These are phyloP conservation scores for Hyaena hyaena DNA, from an alignment of 2,113 vertebrate genomes.

Conservation along the genomic window DNA sequence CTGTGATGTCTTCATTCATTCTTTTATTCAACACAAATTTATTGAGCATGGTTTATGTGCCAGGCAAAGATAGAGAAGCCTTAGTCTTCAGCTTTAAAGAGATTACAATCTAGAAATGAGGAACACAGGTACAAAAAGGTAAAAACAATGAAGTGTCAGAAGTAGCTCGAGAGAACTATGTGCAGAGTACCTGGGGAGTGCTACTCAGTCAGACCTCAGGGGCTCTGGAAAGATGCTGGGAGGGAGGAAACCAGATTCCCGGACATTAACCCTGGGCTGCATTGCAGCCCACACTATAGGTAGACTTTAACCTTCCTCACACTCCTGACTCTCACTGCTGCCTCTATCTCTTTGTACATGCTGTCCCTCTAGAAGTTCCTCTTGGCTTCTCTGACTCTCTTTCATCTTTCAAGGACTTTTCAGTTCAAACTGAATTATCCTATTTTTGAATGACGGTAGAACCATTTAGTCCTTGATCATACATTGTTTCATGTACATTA, in stretches of 20 bases:
- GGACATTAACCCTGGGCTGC: rapidly evolving
- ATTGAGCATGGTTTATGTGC: background rate
- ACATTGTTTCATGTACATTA: background rate
- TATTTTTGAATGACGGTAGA: background rate
- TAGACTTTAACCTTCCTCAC: background rate
- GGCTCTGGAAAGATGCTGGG: background rate
- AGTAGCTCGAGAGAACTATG: background rate
- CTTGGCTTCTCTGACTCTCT: background rate
- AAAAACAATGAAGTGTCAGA: background rate
- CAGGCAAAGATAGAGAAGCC: background rate
- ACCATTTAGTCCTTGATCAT: background rate
- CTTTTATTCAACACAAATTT: background rate
- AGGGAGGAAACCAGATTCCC: background rate
- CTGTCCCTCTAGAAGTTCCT: background rate
- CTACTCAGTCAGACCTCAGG: rapidly evolving
- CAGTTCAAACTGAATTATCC: background rate
- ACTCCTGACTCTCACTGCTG: background rate
- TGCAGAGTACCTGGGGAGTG: too few relatives aligned
- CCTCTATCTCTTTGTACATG: background rate
- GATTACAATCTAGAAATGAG: background rate
- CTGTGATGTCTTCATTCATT: background rate
- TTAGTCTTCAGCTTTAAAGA: background rate
- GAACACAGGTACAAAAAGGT: background rate
- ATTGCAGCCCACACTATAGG: rapidly evolving
- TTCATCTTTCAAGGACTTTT: background rate